Base-by-base conservation (phyloP, 2,797 vertebrate genomes). In the Lates japonicus region DNA sequence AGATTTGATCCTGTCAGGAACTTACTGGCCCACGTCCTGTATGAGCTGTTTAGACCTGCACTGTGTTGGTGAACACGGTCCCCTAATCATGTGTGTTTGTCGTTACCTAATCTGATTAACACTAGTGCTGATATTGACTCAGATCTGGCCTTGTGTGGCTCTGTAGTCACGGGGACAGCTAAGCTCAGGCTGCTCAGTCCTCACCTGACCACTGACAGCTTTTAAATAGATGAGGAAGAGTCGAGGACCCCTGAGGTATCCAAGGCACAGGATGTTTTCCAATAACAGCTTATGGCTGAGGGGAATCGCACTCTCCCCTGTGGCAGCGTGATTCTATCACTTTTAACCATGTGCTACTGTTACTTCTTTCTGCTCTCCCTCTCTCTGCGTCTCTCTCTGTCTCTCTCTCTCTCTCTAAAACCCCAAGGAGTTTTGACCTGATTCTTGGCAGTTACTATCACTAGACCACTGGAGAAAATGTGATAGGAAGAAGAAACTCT, bases 281-380 rank as follows among this genome's bases (percentile, higher is more conserved):
- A 92, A 90, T 92, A 90, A 90, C 87, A 93, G 89, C 86, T 92
- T 89, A 89, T 78, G 82, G 83, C 87, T 88, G 74, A 84, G 78
- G 86, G 90, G 87, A 90, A 87, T 84, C 80, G 64, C 69, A 78
- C 86, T 80, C 74, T 80, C 80, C 87, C 90, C 81, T 71, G 86
- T 84, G 91, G 88, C 88, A 60, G 33, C 61, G 84, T 85, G 88
- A 92, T 93, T 90, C 88, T 87, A 91, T 93, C 88, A 87, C 88
- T 88, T 89, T 85, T 84, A 92, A 88, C 86, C 74, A 80, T 85
- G 83, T 91, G 88, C 76, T 59, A 71, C 81, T 81, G 74, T 73
- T 72, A 69, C 82, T 79, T 84, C 75, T 76, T 64, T 75, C 68
- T 68, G 62, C 87, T 77, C 77, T 54, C 68, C 11, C 29, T 12